Conservation (phyloP, 2,888 invertebrate genomes). For the Sialis lutaria region DNA sequence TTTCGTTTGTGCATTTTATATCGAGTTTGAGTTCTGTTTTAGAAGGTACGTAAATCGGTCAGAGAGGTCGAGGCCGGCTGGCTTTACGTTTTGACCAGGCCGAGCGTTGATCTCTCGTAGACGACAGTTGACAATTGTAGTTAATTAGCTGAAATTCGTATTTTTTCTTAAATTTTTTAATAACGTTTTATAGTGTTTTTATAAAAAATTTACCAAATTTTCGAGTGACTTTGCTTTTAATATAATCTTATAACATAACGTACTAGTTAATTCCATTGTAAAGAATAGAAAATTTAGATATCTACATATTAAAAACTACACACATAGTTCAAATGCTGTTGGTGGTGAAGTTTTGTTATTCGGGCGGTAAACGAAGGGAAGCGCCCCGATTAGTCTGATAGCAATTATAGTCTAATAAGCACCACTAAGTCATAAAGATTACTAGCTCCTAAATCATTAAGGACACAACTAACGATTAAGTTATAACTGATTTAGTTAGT, state of each 20-base stretch:
- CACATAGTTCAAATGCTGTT: conserved; percentile 1
- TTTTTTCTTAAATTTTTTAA: conserved; percentile 1
- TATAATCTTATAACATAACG: not conserved
- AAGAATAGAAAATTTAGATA: not conserved
- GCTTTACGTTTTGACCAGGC: no score
- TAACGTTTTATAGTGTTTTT: no score
- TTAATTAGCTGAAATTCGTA: not conserved
- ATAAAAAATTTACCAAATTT: no score
- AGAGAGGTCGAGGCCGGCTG: no score
- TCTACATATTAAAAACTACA: not conserved
- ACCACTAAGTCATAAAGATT: conserved; percentile 2
- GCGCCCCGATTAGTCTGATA: not conserved
- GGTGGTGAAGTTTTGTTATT: conserved; percentile 1
- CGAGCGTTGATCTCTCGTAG: no score
- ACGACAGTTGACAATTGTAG: no score
- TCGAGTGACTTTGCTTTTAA: no score
- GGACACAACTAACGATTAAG: not conserved
- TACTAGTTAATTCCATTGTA: not conserved
- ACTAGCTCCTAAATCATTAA: not conserved
- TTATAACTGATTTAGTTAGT: not conserved
- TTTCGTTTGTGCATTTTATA: no score
- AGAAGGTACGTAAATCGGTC: no score
- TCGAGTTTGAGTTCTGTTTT: no score
- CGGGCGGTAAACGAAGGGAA: not conserved
- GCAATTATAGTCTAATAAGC: not conserved